Evolutionary conservation across 2,113 vertebrate species (phyloP).

Genomic region (Cyanoramphus novaezelandiae): DNA sequence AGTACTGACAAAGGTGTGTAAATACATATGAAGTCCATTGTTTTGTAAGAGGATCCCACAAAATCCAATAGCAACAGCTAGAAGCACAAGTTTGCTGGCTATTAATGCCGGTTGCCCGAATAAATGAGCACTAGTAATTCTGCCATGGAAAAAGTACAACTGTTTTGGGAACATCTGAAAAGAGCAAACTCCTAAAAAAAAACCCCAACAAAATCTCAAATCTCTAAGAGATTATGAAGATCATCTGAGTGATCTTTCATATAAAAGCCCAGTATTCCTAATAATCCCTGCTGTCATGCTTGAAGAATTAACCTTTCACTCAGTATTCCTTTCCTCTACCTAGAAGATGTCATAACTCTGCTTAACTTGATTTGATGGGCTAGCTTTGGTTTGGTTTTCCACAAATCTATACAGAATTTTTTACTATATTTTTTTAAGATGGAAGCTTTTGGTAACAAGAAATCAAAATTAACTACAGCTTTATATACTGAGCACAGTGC

Average conservation of each 20-base stretch:
- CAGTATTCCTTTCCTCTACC: background rate
- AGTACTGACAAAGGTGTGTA: background rate
- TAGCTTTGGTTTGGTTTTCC: background rate
- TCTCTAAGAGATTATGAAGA: background rate
- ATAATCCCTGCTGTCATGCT: background rate
- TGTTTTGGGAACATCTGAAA: background rate
- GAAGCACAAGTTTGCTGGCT: background rate
- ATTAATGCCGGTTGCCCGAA: background rate
- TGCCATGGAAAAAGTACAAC: background rate
- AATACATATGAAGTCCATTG: fast-evolving
- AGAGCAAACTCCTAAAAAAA: background rate
- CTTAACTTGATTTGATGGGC: background rate
- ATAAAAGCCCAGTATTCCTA: background rate
- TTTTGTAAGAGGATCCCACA: background rate
- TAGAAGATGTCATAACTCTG: background rate
- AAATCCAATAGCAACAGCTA: background rate
- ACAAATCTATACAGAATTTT: background rate
- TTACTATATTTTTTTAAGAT: background rate
- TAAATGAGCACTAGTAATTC: background rate
- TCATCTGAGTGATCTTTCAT: background rate
- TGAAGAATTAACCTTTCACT: background rate
- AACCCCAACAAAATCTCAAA: background rate
- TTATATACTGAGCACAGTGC: background rate
- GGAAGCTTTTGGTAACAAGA: background rate
- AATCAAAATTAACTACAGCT: background rate